phyloP scores from a whole-genome alignment of 2,797 vertebrate species.

The Varecia variegata region DNA sequence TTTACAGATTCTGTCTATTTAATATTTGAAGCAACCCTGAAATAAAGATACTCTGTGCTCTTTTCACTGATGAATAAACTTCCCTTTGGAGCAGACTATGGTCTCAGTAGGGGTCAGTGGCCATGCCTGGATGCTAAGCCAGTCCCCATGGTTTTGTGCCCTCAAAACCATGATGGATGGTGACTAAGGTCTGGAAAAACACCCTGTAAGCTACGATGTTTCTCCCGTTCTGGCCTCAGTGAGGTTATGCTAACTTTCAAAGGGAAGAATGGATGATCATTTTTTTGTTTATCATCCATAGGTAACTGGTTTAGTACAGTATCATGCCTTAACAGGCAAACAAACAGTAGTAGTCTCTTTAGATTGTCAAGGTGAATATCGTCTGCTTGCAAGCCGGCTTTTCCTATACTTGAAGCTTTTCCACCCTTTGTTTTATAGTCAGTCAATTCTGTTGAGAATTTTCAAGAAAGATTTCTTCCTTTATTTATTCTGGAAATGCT shows the following conservation, averaged over 20 bases:
- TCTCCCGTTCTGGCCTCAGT: background rate
- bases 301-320: background rate
- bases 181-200: background rate
- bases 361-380: background rate
- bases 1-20: background rate
- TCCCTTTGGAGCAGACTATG: background rate
- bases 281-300: background rate
- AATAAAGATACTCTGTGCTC: background rate
- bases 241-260: background rate
- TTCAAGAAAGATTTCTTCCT: slow-evolving; percentile 21
- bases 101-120: background rate
- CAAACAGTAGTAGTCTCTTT: background rate
- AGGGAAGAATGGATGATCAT: background rate
- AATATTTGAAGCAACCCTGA: background rate
- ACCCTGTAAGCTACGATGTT: background rate
- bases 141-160: background rate
- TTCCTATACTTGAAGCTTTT: background rate
- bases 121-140: background rate
- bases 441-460: background rate
- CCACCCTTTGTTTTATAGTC: background rate
- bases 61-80: background rate
- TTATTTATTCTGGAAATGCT: slow-evolving; percentile 41
- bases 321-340: background rate
- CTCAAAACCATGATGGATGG: background rate
- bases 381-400: background rate